Percentiles rank a stretch among this genome's conserved stretches.
Conservation (phyloP, 1,140 invertebrate species). For the Temnothorax curvispinosus region DNA sequence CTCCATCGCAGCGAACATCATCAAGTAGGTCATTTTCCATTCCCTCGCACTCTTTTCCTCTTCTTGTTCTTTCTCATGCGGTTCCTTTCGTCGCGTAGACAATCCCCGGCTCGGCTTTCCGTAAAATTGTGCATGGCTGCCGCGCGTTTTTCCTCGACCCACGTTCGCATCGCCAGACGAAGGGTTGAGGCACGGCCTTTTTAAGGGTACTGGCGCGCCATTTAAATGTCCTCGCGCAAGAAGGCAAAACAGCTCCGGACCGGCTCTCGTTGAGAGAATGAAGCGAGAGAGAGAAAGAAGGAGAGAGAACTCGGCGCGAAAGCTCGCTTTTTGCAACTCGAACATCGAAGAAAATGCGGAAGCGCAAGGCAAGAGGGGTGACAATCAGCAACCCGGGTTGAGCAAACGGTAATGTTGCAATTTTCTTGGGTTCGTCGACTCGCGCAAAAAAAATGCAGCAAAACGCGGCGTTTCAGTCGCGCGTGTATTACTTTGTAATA, state of each 20-base stretch:
- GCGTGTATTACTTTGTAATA: constrained; percentile 42
- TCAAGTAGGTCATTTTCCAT: constrained; percentile 44
- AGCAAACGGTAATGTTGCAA: constrained; percentile 38
- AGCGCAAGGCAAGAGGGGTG: background rate
- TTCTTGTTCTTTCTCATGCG: constrained; percentile 27
- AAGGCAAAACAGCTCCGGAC: constrained; percentile 43
- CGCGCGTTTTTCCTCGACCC: constrained; percentile 57
- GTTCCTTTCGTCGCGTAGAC: constrained; percentile 36
- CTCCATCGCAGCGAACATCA: constrained; percentile 27
- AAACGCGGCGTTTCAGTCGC: constrained; percentile 24
- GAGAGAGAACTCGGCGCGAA: constrained; percentile 28
- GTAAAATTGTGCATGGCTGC: constrained; percentile 59
- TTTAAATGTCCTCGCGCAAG: constrained; percentile 71
- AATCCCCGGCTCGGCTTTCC: constrained; percentile 45
- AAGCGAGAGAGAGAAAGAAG: background rate
- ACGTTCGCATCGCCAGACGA: background rate
- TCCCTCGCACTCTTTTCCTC: background rate
- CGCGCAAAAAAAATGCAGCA: background rate
- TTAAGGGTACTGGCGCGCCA: constrained; percentile 70
- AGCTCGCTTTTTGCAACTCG: constrained; percentile 39
- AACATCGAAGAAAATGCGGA: constrained; percentile 51
- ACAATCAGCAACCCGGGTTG: constrained; percentile 29
- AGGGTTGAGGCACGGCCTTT: constrained; percentile 42
- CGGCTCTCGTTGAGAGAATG: constrained; percentile 45
- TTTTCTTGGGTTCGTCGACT: constrained; percentile 55